Evolutionary conservation across 2,888 invertebrate genomes (phyloP).

Genomic region (Myathropa florea): DNA sequence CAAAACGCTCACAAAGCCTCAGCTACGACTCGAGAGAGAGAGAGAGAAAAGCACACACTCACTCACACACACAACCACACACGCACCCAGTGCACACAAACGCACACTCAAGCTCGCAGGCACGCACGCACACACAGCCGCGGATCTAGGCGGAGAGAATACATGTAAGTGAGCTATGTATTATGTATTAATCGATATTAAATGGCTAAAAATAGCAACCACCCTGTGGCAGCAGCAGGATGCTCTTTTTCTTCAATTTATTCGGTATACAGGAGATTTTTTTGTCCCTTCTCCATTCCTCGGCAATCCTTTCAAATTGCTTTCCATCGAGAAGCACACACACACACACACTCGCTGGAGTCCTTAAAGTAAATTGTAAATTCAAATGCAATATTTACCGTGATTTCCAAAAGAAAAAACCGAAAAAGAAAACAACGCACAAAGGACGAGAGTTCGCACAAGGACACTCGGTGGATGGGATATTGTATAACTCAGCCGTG

Average conservation of each 20-base stretch:
- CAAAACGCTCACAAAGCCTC: conserved; percentile 12
- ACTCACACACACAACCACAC: neutral
- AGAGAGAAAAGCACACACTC: neutral
- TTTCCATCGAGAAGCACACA: neutral
- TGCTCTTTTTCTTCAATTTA: conserved; percentile 56
- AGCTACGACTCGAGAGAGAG: neutral
- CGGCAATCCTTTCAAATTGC: neutral
- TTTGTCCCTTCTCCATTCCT: neutral
- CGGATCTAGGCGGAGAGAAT: conserved; percentile 7
- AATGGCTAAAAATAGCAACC: conserved; percentile 66
- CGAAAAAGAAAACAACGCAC: neutral
- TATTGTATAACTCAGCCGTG: conserved; percentile 44
- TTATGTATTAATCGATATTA: conserved; percentile 68
- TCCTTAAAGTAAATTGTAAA: neutral
- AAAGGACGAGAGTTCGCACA: neutral
- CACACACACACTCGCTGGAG: neutral
- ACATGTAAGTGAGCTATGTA: conserved; percentile 48
- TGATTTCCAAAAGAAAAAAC: conserved; percentile 16
- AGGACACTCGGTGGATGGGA: conserved; percentile 5
- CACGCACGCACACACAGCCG: neutral
- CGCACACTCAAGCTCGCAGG: neutral
- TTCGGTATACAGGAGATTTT: conserved; percentile 28
- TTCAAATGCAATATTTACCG: conserved; percentile 46
- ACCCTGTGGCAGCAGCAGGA: conserved; percentile 64
- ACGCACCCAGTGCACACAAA: neutral